These are phyloP conservation scores for Drosophila recens DNA, from an alignment of 2,888 invertebrate species.

Conservation along the genomic window DNA sequence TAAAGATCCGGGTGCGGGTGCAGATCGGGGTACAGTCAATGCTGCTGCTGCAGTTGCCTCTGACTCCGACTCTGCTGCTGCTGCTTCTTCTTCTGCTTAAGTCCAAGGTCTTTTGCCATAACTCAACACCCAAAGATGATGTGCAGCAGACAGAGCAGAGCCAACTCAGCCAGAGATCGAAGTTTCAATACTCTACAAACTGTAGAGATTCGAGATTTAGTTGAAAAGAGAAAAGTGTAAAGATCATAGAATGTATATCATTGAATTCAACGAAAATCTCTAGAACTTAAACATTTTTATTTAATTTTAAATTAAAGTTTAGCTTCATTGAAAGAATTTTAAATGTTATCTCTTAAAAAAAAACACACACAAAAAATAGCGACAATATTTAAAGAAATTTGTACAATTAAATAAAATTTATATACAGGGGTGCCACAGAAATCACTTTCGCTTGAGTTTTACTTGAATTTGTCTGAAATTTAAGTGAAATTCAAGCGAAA, in stretches of 20 bases:
- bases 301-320: background rate
- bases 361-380: background rate
- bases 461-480: no score
- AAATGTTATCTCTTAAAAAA: background rate
- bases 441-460: no score
- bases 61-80: constrained; percentile 1
- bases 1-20: constrained; percentile 13
- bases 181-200: constrained; percentile 10
- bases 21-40: constrained; percentile 44
- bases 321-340: background rate
- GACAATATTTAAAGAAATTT: no score
- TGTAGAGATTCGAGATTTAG: background rate
- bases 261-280: background rate
- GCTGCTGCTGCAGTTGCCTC: background rate
- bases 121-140: constrained; percentile 64
- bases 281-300: background rate
- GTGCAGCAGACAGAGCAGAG: constrained; percentile 45
- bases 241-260: background rate
- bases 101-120: constrained; percentile 75
- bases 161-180: background rate
- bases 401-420: no score
- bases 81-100: constrained; percentile 46
- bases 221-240: background rate
- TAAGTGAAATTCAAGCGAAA: no score
- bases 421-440: no score